phyloP scores from a whole-genome alignment of 2,113 vertebrate species.

The pig (Sus scrofa) region T2T-Sscrofa CM000824.6:223474001-223474500 shows the following conservation, averaged over 20 bases:
- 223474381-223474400: neutral
- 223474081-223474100: neutral
- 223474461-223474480: neutral
- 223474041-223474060: neutral
- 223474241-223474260: too few species aligned
- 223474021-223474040: neutral
- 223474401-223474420: neutral
- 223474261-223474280: neutral
- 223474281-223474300: neutral
- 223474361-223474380: neutral
- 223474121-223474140: neutral
- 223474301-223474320: neutral
- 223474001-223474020: neutral
- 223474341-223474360: neutral
- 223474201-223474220: neutral
- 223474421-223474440: neutral
- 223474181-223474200: neutral
- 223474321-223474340: neutral
- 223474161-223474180: neutral
- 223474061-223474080: neutral
- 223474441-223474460: neutral
- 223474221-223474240: accelerated
- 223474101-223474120: neutral
- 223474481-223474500: neutral
- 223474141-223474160: neutral